phyloP scores from a whole-genome alignment of 1,140 invertebrate genomes.

The Aphis gossypii region DNA sequence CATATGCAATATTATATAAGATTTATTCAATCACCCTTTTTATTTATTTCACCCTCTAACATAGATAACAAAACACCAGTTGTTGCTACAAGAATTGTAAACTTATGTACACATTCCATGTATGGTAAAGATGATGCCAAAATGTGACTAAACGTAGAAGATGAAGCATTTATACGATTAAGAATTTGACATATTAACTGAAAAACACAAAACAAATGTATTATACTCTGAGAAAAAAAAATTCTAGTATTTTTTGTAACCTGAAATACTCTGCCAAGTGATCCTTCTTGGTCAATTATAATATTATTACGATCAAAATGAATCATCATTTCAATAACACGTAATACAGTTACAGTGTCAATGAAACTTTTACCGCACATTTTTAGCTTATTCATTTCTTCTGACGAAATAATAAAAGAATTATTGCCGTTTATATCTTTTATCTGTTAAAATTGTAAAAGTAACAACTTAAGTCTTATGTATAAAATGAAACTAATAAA shows the following conservation, averaged over 20 bases:
- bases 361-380: slow-evolving; percentile 1
- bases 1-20: background rate
- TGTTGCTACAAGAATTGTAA: slow-evolving; percentile 22
- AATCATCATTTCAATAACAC: slow-evolving; percentile 50
- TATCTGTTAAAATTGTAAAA: background rate
- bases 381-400: background rate
- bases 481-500: background rate
- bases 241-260: background rate
- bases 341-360: slow-evolving; percentile 36
- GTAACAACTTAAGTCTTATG: background rate
- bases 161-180: slow-evolving; percentile 26
- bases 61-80: slow-evolving; percentile 22
- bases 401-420: background rate
- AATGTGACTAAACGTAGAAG: slow-evolving; percentile 19
- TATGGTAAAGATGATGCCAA: background rate
- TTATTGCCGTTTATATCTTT: background rate
- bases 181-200: slow-evolving; percentile 50
- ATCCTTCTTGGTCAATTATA: slow-evolving; percentile 44
- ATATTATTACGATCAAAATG: slow-evolving; percentile 28
- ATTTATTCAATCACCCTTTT: background rate
- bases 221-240: background rate
- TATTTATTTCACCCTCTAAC: background rate
- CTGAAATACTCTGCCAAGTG: slow-evolving; percentile 29
- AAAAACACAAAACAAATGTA: background rate
- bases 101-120: slow-evolving; percentile 40